Evolutionary conservation across 2,888 invertebrate genomes (phyloP).

Genomic region (Standfussiana lucernea): DNA sequence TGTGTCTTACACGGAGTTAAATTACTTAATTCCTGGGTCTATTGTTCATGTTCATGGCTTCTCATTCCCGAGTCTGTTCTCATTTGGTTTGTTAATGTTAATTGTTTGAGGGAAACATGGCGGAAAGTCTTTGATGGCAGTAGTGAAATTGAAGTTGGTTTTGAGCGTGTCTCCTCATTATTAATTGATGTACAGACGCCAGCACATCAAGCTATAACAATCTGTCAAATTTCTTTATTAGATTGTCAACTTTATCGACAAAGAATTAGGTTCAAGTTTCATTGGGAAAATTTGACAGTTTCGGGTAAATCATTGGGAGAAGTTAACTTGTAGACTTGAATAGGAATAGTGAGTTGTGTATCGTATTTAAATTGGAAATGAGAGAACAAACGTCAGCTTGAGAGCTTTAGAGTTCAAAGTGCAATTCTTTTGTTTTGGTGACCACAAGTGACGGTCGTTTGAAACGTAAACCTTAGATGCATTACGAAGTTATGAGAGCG

Average conservation of each 20-base stretch:
- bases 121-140: not conserved
- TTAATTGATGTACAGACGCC: not conserved
- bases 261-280: too few species aligned
- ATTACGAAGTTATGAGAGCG: not conserved
- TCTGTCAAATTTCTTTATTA: too few species aligned
- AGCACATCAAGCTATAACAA: too few species aligned
- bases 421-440: not conserved
- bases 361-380: not conserved
- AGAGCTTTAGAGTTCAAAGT: not conserved
- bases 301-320: not conserved
- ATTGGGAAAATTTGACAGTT: too few species aligned
- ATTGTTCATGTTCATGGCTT: slow-evolving; percentile 39
- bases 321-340: not conserved
- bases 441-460: not conserved
- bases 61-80: slow-evolving; percentile 18
- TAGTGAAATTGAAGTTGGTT: not conserved
- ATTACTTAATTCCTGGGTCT: slow-evolving; percentile 56
- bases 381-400: not conserved
- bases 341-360: not conserved
- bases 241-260: too few species aligned
- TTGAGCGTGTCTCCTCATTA: not conserved
- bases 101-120: slow-evolving; percentile 8
- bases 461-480: not conserved
- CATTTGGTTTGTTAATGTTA: slow-evolving; percentile 40
- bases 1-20: slow-evolving; percentile 32